A percentile compares a stretch with the other conserved stretches of the same genome.
These are phyloP conservation scores for Echinarachnius parma DNA, from an alignment of 53 echinoderm and acorn worm species.

Conservation along the genomic window DNA sequence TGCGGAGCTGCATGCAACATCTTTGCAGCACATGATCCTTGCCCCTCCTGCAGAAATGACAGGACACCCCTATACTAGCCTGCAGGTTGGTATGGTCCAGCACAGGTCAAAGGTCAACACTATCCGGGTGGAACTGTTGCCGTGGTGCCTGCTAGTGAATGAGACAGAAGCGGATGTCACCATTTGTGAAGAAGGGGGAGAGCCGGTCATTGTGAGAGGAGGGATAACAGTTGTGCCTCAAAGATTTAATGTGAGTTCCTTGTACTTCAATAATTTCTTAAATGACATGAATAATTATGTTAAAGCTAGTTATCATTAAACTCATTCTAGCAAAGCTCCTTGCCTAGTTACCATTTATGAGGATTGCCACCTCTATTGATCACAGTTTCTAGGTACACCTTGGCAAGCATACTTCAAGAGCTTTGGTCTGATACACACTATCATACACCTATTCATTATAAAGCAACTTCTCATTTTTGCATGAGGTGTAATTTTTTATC, in stretches of 20 bases:
- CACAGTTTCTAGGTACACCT: too few species aligned
- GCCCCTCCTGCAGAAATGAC: constrained; percentile 3
- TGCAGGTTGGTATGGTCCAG: constrained; percentile 70
- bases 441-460: too few species aligned
- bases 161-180: constrained; percentile 69
- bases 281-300: too few species aligned
- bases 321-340: too few species aligned
- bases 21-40: constrained; percentile 14
- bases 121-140: constrained; percentile 74
- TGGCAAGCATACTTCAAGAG: too few species aligned
- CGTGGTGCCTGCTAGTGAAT: constrained; percentile 83
- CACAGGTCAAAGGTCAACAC: constrained; percentile 75
- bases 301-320: too few species aligned
- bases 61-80: constrained; percentile 61
- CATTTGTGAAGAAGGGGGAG: constrained; percentile 61
- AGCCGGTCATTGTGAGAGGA: constrained; percentile 28
- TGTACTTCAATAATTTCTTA: too few species aligned
- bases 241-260: constrained; percentile 66
- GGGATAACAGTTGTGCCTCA: constrained; percentile 67
- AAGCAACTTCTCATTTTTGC: too few species aligned
- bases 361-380: too few species aligned
- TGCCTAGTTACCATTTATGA: too few species aligned
- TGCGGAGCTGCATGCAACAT: constrained; percentile 12
- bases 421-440: too few species aligned
- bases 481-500: too few species aligned